phyloP scores from a whole-genome alignment of 2,797 vertebrate species.

The Dendrocincla fuliginosa region DNA sequence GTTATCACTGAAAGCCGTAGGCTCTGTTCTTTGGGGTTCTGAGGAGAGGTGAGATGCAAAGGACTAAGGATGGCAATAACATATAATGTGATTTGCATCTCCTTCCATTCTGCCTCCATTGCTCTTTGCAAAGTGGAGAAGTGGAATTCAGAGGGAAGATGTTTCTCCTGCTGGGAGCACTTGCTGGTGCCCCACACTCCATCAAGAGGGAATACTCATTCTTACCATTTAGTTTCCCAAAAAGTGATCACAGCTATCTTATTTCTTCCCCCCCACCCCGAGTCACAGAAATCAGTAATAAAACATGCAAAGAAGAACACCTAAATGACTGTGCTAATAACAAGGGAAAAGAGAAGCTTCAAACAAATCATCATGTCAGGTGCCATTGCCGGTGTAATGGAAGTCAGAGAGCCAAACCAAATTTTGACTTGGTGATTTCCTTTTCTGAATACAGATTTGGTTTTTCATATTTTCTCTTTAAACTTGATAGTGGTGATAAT shows the following conservation, averaged over 20 bases:
- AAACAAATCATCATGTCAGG: neutral
- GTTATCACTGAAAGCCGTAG: neutral
- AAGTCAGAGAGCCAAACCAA: conserved; percentile 18
- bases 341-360: neutral
- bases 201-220: neutral
- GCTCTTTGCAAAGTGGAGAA: neutral
- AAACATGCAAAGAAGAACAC: neutral
- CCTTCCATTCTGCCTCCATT: neutral
- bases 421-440: neutral
- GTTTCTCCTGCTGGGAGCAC: neutral
- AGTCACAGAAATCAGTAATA: neutral
- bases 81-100: fast-evolving
- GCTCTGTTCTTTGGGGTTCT: neutral
- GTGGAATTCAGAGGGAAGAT: neutral
- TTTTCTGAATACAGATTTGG: neutral
- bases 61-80: neutral
- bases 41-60: neutral
- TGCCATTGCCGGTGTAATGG: neutral
- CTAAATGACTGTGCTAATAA: neutral
- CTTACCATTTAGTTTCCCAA: neutral
- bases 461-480: conserved; percentile 26
- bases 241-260: neutral
- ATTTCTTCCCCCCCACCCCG: neutral
- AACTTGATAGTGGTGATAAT: neutral
- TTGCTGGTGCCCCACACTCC: neutral